Evolutionary conservation across 2,113 vertebrate genomes (phyloP), one percentile per base, ranked within the genome.

Genomic region (Myanophis thanlyinensis): DNA sequence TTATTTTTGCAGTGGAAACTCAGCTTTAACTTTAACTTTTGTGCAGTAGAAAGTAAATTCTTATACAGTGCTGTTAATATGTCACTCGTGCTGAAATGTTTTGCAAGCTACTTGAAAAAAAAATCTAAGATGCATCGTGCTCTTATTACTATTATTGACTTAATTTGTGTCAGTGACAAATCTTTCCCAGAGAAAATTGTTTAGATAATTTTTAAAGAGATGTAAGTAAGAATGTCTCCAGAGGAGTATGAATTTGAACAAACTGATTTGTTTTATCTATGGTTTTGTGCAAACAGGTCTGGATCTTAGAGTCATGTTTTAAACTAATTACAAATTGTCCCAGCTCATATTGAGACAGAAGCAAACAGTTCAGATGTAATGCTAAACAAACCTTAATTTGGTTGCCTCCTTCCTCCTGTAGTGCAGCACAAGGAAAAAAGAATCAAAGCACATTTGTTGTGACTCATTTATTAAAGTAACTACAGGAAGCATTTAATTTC

Each of bases 21-120:
- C 93, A 97, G 85, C 94, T 96, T 97, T 97, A 97, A 96, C 95
- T 97, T 96, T 96, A 97, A 96, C 92, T 96, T 80, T 91, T n/a
- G 89, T 87, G 93, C 13, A 93, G 85, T 40, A 89, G 52, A 91
- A 40, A 5, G 53, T 49, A 93, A 95, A 48, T 54, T 93, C 23
- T 91, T 90, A 87, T 40, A 53, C 22, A 56, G 88, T 88, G 49
- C 18, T 30, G 46, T 85, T 85, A 46, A 91, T 88, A 47, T 88
- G n/a, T 49, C 85, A 87, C 59, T 91, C 7, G 6, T 52, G 5
- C 18, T 90, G 40, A 86, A 62, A 93, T 27, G 52, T 91, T 91
- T 90, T 93, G 18, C 46, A 94, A 92, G 88, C 62, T 87, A 62
- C 35, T 93, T 89, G 44, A 89, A 51, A 89, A 88, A 93, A 94